Evolutionary conservation across 2,888 invertebrate genomes (phyloP), one percentile per base, ranked within the genome.

Genomic region (Lepidonotus clava): DNA sequence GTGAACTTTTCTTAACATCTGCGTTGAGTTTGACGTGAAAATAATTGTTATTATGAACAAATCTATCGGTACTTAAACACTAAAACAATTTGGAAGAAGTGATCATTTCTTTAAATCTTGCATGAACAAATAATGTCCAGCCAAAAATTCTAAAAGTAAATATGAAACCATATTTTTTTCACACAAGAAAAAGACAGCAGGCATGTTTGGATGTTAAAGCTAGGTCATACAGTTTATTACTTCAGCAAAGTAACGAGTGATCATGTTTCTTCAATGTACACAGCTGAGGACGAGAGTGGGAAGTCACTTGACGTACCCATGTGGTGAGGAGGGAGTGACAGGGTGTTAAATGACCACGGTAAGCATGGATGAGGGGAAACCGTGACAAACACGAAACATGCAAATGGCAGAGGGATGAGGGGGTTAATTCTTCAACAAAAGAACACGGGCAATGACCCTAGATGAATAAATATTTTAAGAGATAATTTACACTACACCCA

Each of bases 141-240:
- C n/a, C n/a, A n/a, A n/a, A n/a, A n/a, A n/a, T n/a, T n/a, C n/a
- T n/a, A n/a, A n/a, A n/a, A n/a, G n/a, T n/a, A n/a, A n/a, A n/a
- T n/a, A n/a, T n/a, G n/a, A n/a, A n/a, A n/a, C n/a, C n/a, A n/a
- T n/a, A n/a, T n/a, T n/a, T n/a, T n/a, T n/a, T n/a, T n/a, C n/a
- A n/a, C n/a, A n/a, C n/a, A n/a, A n/a, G n/a, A n/a, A n/a, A n/a
- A n/a, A n/a, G n/a, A n/a, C n/a, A n/a, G n/a, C n/a, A n/a, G n/a
- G n/a, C n/a, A n/a, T n/a, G n/a, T n/a, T 38, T 11, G 14, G 71
- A 38, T 36, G 71, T 71, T 71, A 71, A 71, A 71, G 71, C 71
- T 71, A 71, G 71, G 38, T 71, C 71, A 38, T 71, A 11, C n/a
- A 6, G 34, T 71, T 71, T 71, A 71, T 71, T 71, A 71, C 71